These are phyloP conservation scores for Salarias fasciatus DNA, from an alignment of 2,797 vertebrate species.

Conservation along the genomic window DNA sequence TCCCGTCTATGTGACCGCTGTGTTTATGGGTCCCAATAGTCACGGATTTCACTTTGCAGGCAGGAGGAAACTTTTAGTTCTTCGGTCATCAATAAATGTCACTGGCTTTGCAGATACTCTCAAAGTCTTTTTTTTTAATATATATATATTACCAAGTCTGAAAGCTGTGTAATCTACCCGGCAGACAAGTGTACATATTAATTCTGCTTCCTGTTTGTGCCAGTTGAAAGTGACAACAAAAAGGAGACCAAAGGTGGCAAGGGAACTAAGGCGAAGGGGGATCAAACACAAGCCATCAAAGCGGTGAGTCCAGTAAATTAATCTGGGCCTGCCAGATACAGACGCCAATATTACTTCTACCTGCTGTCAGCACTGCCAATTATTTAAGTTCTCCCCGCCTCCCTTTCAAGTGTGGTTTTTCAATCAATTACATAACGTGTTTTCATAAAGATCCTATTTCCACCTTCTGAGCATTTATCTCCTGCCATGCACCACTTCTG, in stretches of 20 bases:
- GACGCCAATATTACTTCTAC: slow-evolving; percentile 64
- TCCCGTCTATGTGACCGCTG: too few relatives aligned
- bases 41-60: too few relatives aligned
- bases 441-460: slow-evolving; percentile 63
- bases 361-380: slow-evolving; percentile 61
- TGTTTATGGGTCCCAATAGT: too few relatives aligned
- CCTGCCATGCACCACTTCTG: slow-evolving; percentile 34
- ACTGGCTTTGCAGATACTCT: slow-evolving; percentile 42
- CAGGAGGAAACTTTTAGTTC: slow-evolving; percentile 35
- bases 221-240: slow-evolving; percentile 81
- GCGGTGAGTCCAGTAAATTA: slow-evolving; percentile 83
- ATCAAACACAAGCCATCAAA: slow-evolving; percentile 85
- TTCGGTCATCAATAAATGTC: slow-evolving; percentile 59
- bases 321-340: slow-evolving; percentile 75
- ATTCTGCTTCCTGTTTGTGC: slow-evolving; percentile 70
- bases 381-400: slow-evolving; percentile 59
- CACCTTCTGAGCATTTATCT: slow-evolving; percentile 41
- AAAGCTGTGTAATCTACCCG: slow-evolving; percentile 69
- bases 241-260: slow-evolving; percentile 76
- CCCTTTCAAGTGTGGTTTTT: slow-evolving; percentile 73
- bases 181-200: slow-evolving; percentile 61
- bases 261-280: slow-evolving; percentile 70
- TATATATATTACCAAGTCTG: slow-evolving; percentile 9
- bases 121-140: too few relatives aligned
- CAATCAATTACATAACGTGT: slow-evolving; percentile 72